These are phyloP conservation scores for Sesamia inferens DNA, from an alignment of 2,888 invertebrate species.

Conservation along the genomic window DNA sequence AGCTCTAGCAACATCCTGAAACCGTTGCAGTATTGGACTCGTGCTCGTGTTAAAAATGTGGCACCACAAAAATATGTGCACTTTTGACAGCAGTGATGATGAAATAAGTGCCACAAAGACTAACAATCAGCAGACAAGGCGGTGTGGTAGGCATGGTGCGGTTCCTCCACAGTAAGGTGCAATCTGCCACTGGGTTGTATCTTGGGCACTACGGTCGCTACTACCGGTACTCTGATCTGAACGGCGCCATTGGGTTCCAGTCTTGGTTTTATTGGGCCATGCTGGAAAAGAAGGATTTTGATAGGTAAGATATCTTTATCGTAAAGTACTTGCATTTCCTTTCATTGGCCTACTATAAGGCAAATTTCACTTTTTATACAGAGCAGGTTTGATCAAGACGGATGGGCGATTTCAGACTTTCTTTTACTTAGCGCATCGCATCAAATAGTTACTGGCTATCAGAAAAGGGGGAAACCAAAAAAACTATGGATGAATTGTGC, in stretches of 20 bases:
- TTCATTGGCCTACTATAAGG: background rate
- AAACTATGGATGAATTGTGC: too few relatives aligned
- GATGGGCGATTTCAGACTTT: too few relatives aligned
- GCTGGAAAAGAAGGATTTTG: constrained; percentile 14
- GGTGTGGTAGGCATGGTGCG: constrained; percentile 84
- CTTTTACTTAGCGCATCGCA: too few relatives aligned
- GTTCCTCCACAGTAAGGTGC: constrained; percentile 88
- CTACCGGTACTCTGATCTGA: constrained; percentile 91
- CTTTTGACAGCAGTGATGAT: background rate
- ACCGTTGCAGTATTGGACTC: too few relatives aligned
- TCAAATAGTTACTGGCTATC: too few relatives aligned
- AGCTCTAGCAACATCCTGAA: too few relatives aligned
- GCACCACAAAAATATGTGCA: too few relatives aligned
- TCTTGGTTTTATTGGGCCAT: constrained; percentile 42
- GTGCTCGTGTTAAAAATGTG: too few relatives aligned
- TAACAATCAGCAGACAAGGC: constrained; percentile 79
- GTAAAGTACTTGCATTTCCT: background rate
- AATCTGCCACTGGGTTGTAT: constrained; percentile 87
- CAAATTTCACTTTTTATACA: background rate
- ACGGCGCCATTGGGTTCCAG: constrained; percentile 78
- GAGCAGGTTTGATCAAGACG: too few relatives aligned
- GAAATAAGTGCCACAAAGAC: constrained; percentile 1
- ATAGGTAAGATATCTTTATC: background rate
- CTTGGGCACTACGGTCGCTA: constrained; percentile 90
- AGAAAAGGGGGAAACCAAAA: too few relatives aligned